Evolutionary conservation across 2,113 vertebrate species (phyloP).

Genomic region (Solea senegalensis): DNA sequence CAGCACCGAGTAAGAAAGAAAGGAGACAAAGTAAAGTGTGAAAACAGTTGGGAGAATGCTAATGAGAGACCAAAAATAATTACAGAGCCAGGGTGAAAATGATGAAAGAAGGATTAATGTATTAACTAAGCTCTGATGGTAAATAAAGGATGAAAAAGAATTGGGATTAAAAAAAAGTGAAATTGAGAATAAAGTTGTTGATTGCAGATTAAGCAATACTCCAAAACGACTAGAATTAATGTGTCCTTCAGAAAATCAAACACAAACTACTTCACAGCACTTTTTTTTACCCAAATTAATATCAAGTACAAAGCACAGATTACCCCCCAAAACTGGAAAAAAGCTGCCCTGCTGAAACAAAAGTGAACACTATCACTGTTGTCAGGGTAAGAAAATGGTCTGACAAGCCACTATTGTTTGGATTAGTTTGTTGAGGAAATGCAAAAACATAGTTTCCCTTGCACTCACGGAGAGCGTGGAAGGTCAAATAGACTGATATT

Average conservation of each 20-base stretch:
- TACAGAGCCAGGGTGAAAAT: conserved; percentile 28
- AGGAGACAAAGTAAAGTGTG: conserved; percentile 7
- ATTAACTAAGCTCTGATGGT: conserved; percentile 44
- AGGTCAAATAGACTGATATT: conserved; percentile 18
- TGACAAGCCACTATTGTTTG: background rate
- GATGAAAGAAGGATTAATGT: conserved; percentile 48
- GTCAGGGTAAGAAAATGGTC: background rate
- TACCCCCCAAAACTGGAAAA: background rate
- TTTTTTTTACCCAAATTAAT: conserved; percentile 8
- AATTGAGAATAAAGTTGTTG: conserved; percentile 38
- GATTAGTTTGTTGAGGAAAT: background rate
- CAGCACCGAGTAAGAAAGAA: conserved; percentile 1
- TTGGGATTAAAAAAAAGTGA: conserved; percentile 45
- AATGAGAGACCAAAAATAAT: conserved; percentile 46
- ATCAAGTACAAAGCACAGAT: background rate
- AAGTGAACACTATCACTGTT: conserved; percentile 1
- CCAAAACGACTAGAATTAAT: conserved; percentile 33
- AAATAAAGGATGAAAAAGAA: conserved; percentile 57
- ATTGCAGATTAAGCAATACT: conserved; percentile 13
- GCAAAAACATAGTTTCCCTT: background rate
- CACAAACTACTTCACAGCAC: conserved; percentile 8
- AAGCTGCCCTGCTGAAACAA: background rate
- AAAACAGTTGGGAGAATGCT: conserved; percentile 27
- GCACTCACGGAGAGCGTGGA: background rate
- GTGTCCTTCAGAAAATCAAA: conserved; percentile 26